Base-by-base conservation (phyloP, 2,113 vertebrate species). In the Daphoenositta chrysoptera region DNA sequence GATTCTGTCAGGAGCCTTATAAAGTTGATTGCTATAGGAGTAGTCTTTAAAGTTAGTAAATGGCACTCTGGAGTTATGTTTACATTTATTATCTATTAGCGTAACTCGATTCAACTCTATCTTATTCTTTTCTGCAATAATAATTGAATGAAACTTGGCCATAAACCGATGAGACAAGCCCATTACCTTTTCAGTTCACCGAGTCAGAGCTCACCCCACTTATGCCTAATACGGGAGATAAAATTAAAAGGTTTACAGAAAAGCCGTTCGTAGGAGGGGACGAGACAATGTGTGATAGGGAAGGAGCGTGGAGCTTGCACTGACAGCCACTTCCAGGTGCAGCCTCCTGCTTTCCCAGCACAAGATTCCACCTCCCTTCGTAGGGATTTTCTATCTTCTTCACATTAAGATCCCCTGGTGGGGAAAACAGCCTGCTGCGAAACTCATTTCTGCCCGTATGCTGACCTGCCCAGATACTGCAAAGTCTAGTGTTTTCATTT, bases 1-100 rank as follows among this genome's bases (percentile, higher is more conserved):
- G 92, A 96, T 98, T 97, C 97, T 98, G 98, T 98, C 98, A 96
- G 97, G 97, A 97, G 96, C 96, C 96, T 98, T 98, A 96, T 97
- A 92, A 97, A 98, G 95, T 93, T 96, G 97, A 98, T 98, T 98
- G 97, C 98, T 97, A 40, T 92, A 98, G 96, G 82, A 92, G 91
- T 97, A 97, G 97, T 97, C 95, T 92, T 93, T 93, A 83, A 87
- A 96, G 89, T 93, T 94, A 95, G 97, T 96, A 98, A 98, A 98
- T 96, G 98, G 65, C 95, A 65, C 87, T 90, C 64, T 80, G 80
- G 92, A 91, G 96, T 97, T 97, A 90, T 95, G 92, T 97, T 90
- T 96, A 91, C 87, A 3, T 75, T 96, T 94, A 92, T 93, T 97
- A 97, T 98, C 96, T 97, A 23, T 90, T 96, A 94, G 68, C 30